Percentiles rank a stretch among this genome's conserved stretches.
phyloP scores from a whole-genome alignment of 2,797 vertebrate genomes.

The Pseudocheirus occidentalis region DNA sequence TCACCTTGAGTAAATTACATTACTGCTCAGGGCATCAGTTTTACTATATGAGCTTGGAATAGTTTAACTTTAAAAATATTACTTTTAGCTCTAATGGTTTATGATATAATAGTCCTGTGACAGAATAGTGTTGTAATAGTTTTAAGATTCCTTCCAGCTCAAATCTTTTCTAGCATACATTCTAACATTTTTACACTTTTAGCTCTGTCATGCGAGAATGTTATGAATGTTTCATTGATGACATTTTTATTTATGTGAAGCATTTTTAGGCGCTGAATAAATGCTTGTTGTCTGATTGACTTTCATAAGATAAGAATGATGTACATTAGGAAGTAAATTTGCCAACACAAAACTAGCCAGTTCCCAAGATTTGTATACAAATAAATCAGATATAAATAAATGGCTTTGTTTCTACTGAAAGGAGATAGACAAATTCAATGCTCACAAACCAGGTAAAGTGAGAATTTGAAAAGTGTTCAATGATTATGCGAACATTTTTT shows the following conservation, averaged over 20 bases:
- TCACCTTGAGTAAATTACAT: not conserved
- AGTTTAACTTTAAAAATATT: not conserved
- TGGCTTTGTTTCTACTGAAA: constrained; percentile 1
- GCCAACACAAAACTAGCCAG: constrained; percentile 48
- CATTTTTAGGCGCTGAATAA: constrained; percentile 47
- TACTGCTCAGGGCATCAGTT: not conserved
- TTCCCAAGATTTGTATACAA: constrained; percentile 57
- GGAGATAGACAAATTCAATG: constrained; percentile 42
- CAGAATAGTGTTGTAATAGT: not conserved
- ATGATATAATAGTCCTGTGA: not conserved
- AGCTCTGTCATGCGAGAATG: constrained; percentile 31
- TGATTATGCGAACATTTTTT: not conserved
- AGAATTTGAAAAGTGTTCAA: not conserved
- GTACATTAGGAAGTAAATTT: constrained; percentile 53
- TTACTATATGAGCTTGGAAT: not conserved
- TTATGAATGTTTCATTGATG: constrained; percentile 32
- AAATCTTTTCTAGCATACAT: not conserved
- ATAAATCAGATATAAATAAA: constrained; percentile 49
- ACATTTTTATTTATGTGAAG: constrained; percentile 60
- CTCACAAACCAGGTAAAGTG: not conserved
- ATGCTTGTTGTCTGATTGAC: constrained; percentile 65
- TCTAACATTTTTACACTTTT: constrained; percentile 9
- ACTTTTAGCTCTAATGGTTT: not conserved
- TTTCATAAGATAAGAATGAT: constrained; percentile 73
- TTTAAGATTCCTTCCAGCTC: not conserved